Percentiles rank a stretch among this genome's conserved stretches.
phyloP scores from a whole-genome alignment of 2,797 vertebrate genomes.

The Selene dorsalis region DNA sequence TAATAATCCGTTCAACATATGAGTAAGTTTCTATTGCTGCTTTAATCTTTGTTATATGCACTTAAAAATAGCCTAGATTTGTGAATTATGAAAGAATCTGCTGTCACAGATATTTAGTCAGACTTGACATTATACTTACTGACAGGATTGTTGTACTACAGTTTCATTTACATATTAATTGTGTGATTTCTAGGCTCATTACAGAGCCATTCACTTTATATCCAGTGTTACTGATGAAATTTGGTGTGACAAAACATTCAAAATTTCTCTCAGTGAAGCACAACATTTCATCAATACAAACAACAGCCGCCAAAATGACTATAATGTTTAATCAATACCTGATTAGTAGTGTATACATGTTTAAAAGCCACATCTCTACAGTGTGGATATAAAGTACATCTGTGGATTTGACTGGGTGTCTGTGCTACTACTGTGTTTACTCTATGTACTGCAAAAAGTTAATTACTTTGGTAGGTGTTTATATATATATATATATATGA shows the following conservation, averaged over 20 bases:
- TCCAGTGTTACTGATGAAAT: neutral
- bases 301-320: neutral
- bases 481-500: neutral
- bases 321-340: neutral
- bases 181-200: neutral
- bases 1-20: neutral
- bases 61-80: neutral
- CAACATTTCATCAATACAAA: neutral
- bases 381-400: neutral
- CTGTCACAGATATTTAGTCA: too few species aligned
- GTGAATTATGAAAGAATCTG: neutral
- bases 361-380: neutral
- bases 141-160: too few species aligned
- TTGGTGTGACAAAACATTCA: neutral
- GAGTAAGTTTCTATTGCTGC: neutral
- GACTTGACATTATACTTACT: neutral
- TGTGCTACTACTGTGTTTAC: neutral
- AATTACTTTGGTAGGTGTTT: neutral
- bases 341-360: neutral
- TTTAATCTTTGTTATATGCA: neutral
- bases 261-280: neutral
- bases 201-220: neutral
- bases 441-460: neutral
- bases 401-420: neutral
- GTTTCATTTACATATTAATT: neutral